phyloP scores from a whole-genome alignment of 1,140 invertebrate species.

The Anoplophora glabripennis region DNA sequence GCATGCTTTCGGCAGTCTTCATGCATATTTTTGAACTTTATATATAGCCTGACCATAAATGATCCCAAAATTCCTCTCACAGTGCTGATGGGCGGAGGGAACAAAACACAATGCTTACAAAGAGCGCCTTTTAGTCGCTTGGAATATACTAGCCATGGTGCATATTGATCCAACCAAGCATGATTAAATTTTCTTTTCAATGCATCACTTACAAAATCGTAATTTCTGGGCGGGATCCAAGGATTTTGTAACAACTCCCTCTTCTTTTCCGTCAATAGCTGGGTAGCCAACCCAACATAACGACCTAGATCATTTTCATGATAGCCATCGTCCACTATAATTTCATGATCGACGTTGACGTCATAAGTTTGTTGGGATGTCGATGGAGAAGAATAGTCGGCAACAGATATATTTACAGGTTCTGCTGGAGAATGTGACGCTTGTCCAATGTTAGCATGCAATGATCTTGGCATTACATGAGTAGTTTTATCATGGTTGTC shows the following conservation, averaged over 20 bases:
- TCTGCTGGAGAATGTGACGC: too few relatives aligned
- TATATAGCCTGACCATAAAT: constrained; percentile 27
- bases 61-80: constrained; percentile 27
- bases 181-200: constrained; percentile 22
- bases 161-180: constrained; percentile 31
- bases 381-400: too few relatives aligned
- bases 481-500: too few relatives aligned
- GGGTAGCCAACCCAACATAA: constrained; percentile 2
- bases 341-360: too few relatives aligned
- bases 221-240: constrained; percentile 4
- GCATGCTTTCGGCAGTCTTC: constrained; percentile 27
- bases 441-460: too few relatives aligned
- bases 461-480: too few relatives aligned
- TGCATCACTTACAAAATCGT: neutral
- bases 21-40: constrained; percentile 34
- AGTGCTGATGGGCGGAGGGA: constrained; percentile 26
- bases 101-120: constrained; percentile 29
- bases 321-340: constrained; percentile 17
- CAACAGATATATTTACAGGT: too few relatives aligned
- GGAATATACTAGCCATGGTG: constrained; percentile 38
- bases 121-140: constrained; percentile 34
- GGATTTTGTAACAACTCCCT: constrained; percentile 17
- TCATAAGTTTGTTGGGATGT: too few relatives aligned
- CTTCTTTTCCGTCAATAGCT: constrained; percentile 1
- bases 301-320: constrained; percentile 13